Conservation (phyloP, 2,888 invertebrate genomes). For the Drosophila basisetae region DNA sequence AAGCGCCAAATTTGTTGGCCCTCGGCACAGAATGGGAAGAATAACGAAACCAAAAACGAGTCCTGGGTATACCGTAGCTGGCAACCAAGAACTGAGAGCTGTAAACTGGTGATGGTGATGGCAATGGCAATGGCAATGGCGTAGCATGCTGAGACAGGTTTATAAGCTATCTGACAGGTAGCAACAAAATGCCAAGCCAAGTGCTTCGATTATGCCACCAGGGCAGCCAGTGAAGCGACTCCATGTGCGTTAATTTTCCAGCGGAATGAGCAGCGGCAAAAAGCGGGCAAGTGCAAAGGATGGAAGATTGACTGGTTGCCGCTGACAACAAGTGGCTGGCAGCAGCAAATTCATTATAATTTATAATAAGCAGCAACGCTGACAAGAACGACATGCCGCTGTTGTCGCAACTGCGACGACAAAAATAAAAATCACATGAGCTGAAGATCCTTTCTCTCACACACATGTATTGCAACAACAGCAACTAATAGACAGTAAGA, state of each 20-base stretch:
- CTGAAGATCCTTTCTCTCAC: conserved; percentile 51
- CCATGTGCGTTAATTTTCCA: conserved; percentile 78
- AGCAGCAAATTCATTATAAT: conserved; percentile 80
- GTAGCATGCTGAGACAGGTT: conserved; percentile 72
- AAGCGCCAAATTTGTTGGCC: conserved; percentile 68
- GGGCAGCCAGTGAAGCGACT: conserved; percentile 44
- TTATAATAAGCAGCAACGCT: conserved; percentile 79
- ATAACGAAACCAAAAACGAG: conserved; percentile 7
- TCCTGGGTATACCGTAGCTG: conserved; percentile 15
- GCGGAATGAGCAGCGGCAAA: conserved; percentile 65
- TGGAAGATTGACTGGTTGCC: conserved; percentile 64
- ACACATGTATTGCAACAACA: conserved; percentile 35
- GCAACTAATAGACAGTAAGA: background rate
- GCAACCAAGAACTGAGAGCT: conserved; percentile 13
- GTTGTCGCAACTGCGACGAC: conserved; percentile 21
- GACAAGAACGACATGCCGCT: conserved; percentile 62
- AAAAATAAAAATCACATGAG: conserved; percentile 53
- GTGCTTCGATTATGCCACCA: conserved; percentile 72
- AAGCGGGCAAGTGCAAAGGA: background rate
- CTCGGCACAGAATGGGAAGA: conserved; percentile 10
- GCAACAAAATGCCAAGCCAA: conserved; percentile 58
- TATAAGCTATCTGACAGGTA: conserved; percentile 65
- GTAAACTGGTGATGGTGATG: background rate
- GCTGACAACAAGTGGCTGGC: conserved; percentile 78
- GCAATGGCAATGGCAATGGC: conserved; percentile 28